Conservation (phyloP, 1,140 invertebrate species). For the Microplitis mediator region DNA sequence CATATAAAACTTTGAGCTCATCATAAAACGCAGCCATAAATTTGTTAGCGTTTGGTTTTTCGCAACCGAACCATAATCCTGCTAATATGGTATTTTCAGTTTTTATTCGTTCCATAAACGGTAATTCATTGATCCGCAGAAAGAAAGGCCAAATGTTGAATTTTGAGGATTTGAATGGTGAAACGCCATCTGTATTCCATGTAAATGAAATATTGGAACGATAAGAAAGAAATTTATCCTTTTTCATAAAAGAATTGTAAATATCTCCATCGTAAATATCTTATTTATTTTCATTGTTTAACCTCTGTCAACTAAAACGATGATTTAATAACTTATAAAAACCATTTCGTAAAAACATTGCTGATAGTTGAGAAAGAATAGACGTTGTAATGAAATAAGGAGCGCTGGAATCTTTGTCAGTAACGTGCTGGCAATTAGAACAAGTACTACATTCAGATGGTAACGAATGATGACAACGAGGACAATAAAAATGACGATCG, state of each 20-base stretch:
- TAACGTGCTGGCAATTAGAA: neutral
- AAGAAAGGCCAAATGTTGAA: too few species aligned
- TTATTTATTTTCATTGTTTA: neutral
- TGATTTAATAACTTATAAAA: neutral
- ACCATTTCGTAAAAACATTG: neutral
- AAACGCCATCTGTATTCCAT: too few species aligned
- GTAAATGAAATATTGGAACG: too few species aligned
- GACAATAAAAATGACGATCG: too few species aligned
- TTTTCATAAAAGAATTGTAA: neutral
- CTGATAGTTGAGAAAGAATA: neutral
- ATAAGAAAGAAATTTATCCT: too few species aligned
- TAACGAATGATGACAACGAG: too few species aligned
- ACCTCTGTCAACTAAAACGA: neutral
- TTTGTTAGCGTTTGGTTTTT: neutral
- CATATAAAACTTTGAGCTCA: neutral
- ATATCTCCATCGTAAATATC: slow-evolving; percentile 21
- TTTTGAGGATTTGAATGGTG: too few species aligned
- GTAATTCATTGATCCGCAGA: neutral
- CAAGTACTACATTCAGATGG: neutral
- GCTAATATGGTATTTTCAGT: slow-evolving; percentile 14
- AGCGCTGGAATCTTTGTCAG: neutral
- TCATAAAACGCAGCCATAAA: neutral
- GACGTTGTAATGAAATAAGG: neutral
- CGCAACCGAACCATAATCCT: neutral
- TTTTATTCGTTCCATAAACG: slow-evolving; percentile 17